Conservation (phyloP, 2,797 vertebrate genomes). For the Phalanger gymnotis region DNA sequence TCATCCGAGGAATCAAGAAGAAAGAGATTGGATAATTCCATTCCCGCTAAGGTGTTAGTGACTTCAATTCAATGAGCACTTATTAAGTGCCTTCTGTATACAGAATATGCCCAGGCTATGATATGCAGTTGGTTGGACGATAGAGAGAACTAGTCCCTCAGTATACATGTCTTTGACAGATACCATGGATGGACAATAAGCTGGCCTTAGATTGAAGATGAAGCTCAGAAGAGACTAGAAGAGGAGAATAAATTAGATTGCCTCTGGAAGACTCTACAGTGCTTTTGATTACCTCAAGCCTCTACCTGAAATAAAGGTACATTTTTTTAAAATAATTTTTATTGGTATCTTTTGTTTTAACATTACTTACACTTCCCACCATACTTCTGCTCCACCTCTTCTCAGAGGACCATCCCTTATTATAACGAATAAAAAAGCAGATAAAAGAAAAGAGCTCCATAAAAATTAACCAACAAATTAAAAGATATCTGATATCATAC, state of each 20-base stretch:
- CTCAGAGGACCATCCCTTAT: background rate
- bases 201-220: background rate
- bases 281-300: background rate
- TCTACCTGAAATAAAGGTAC: background rate
- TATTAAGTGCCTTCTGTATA: background rate
- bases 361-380: background rate
- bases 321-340: background rate
- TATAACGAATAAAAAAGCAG: background rate
- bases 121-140: background rate
- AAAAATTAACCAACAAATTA: background rate
- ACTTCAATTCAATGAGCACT: background rate
- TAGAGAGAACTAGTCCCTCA: background rate
- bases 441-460: background rate
- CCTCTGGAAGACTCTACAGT: background rate
- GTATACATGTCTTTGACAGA: background rate
- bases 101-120: background rate
- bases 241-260: background rate
- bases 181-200: background rate
- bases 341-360: background rate
- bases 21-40: background rate
- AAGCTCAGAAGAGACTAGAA: background rate
- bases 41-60: background rate
- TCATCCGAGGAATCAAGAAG: background rate
- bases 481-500: background rate
- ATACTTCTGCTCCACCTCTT: background rate